These are phyloP conservation scores for Megathymus violae DNA, from an alignment of 1,140 invertebrate species.

Conservation along the genomic window DNA sequence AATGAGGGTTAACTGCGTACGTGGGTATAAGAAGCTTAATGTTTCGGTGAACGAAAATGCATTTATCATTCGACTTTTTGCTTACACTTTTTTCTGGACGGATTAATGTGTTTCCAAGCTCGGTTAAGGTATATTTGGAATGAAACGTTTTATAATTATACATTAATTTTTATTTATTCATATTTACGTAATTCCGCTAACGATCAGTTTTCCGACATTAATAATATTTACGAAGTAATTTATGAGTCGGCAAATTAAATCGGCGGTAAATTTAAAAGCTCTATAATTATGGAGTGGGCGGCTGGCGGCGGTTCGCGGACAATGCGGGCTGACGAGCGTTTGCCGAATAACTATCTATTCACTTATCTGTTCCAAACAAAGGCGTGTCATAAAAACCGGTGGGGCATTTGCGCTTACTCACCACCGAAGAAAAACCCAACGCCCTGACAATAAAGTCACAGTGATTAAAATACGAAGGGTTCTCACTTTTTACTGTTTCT, in stretches of 20 bases:
- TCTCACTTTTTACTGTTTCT: too few species aligned
- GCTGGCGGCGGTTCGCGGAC: conserved; percentile 34
- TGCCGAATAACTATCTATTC: conserved; percentile 57
- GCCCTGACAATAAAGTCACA: conserved; percentile 60
- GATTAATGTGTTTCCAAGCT: conserved; percentile 18
- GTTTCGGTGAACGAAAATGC: conserved; percentile 8
- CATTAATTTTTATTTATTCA: neutral
- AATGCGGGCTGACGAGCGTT: conserved; percentile 60
- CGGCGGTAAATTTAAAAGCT: conserved; percentile 54
- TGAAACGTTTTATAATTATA: conserved; percentile 5
- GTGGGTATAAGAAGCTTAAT: conserved; percentile 31
- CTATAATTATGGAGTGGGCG: conserved; percentile 58
- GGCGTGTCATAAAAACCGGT: conserved; percentile 51
- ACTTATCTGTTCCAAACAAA: conserved; percentile 77
- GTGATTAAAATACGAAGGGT: conserved; percentile 67
- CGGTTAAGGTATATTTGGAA: too few species aligned
- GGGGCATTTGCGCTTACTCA: conserved; percentile 66
- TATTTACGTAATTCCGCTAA: conserved; percentile 22
- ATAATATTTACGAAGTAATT: conserved; percentile 18
- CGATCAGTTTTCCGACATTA: conserved; percentile 14
- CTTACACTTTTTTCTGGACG: conserved; percentile 8
- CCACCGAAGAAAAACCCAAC: conserved; percentile 47
- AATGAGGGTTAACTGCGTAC: conserved; percentile 8
- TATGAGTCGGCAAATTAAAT: conserved; percentile 17
- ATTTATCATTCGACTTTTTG: conserved; percentile 29